phyloP scores from a whole-genome alignment of 2,888 invertebrate genomes.

The Drosophila mulleri region DNA sequence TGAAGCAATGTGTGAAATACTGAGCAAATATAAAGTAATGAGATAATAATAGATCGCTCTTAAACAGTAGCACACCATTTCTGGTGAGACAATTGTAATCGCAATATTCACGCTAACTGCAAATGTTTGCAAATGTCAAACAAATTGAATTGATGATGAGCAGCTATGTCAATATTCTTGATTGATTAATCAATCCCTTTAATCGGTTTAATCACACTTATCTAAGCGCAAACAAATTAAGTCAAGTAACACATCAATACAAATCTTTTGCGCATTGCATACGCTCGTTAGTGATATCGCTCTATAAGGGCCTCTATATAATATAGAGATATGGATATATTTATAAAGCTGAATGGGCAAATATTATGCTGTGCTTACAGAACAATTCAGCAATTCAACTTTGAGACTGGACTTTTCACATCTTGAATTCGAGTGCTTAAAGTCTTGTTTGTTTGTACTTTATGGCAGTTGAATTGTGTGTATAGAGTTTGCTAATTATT shows the following conservation, averaged over 20 bases:
- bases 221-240: slow-evolving; percentile 4
- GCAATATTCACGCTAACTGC: neutral
- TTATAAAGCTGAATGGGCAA: neutral
- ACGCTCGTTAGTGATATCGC: slow-evolving; percentile 4
- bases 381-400: neutral
- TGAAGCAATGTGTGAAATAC: too few species aligned
- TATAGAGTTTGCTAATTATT: neutral
- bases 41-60: neutral
- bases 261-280: slow-evolving; percentile 10
- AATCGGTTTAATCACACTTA: slow-evolving; percentile 10
- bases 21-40: neutral
- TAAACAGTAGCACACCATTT: neutral
- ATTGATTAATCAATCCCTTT: neutral
- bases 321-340: neutral
- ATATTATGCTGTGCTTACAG: slow-evolving; percentile 1
- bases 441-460: slow-evolving; percentile 7
- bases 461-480: neutral
- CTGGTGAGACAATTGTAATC: neutral
- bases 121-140: neutral
- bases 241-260: slow-evolving; percentile 7
- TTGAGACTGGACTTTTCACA: neutral
- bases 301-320: neutral
- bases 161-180: neutral
- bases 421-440: neutral
- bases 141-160: neutral